phyloP scores from a whole-genome alignment of 92 coral and sea anemone species.

The Palythoa caribaeorum region DNA sequence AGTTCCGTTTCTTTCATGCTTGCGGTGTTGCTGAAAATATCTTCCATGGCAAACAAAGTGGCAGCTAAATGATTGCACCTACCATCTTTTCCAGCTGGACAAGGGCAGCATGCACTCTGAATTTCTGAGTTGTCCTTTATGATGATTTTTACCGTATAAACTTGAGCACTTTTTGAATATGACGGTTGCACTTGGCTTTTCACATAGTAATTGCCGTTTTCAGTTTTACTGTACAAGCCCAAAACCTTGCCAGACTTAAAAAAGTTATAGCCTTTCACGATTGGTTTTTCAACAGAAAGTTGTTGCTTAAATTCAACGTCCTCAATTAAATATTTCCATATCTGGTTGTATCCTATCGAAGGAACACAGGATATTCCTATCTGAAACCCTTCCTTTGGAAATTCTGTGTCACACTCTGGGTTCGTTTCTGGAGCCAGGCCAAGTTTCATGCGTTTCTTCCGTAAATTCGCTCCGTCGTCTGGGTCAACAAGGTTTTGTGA shows the following conservation, averaged over 20 bases:
- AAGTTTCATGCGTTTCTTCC: slow-evolving; percentile 55
- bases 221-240: slow-evolving; percentile 49
- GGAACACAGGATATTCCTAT: slow-evolving; percentile 54
- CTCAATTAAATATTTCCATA: slow-evolving; percentile 66
- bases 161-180: slow-evolving; percentile 29
- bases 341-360: slow-evolving; percentile 49
- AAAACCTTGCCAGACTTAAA: slow-evolving; percentile 67
- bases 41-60: slow-evolving; percentile 73
- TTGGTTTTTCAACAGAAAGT: slow-evolving; percentile 60
- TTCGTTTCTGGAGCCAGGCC: slow-evolving; percentile 52
- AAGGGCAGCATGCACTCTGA: slow-evolving; percentile 62
- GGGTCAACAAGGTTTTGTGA: slow-evolving; percentile 56
- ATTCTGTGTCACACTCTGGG: slow-evolving; percentile 24
- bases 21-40: slow-evolving; percentile 50
- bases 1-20: slow-evolving; percentile 25
- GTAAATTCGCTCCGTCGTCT: slow-evolving; percentile 60
- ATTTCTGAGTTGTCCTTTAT: slow-evolving; percentile 50
- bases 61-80: slow-evolving; percentile 72
- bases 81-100: slow-evolving; percentile 77
- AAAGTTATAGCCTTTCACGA: slow-evolving; percentile 70
- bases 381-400: slow-evolving; percentile 51
- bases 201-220: slow-evolving; percentile 38
- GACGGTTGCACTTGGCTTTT: slow-evolving; percentile 65
- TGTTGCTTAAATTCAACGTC: slow-evolving; percentile 62
- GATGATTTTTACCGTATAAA: slow-evolving; percentile 63